These are phyloP conservation scores for Acanthurus tractus DNA, from an alignment of 2,797 vertebrate genomes.

Conservation along the genomic window DNA sequence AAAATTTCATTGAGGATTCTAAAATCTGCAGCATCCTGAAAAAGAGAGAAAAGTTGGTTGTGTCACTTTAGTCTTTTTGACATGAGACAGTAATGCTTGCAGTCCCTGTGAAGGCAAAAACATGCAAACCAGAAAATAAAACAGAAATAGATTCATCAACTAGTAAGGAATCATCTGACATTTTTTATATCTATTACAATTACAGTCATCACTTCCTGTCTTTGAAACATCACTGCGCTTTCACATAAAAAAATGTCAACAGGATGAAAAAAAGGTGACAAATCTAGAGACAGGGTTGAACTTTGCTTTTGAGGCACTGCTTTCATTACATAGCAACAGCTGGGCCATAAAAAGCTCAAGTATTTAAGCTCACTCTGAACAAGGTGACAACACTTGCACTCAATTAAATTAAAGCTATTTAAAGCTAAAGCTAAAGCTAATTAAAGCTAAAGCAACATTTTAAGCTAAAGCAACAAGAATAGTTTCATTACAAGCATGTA, in stretches of 20 bases:
- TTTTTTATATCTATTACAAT: not conserved
- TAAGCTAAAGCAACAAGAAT: not conserved
- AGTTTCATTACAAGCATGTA: too few relatives aligned
- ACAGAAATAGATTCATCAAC: slow-evolving; percentile 1
- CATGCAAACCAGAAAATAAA: not conserved
- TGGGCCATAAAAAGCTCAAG: not conserved
- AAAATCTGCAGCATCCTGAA: slow-evolving; percentile 56
- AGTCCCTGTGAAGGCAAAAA: slow-evolving; percentile 15
- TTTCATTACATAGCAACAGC: too few relatives aligned
- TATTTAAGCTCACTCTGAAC: not conserved
- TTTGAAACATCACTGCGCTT: not conserved
- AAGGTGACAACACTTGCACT: not conserved
- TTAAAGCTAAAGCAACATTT: not conserved
- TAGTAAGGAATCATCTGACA: not conserved
- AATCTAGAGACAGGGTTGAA: not conserved
- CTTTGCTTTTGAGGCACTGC: not conserved
- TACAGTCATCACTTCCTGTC: not conserved
- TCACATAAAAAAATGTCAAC: not conserved
- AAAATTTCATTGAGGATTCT: not conserved
- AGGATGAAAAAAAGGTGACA: not conserved
- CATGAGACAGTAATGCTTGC: slow-evolving; percentile 24
- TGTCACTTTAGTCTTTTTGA: slow-evolving; percentile 22
- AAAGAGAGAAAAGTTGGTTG: slow-evolving; percentile 49
- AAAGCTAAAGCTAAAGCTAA: not conserved
- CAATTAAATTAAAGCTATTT: too few relatives aligned